phyloP scores from a whole-genome alignment of 2,113 vertebrate species.

The Syrrhaptes paradoxus region DNA sequence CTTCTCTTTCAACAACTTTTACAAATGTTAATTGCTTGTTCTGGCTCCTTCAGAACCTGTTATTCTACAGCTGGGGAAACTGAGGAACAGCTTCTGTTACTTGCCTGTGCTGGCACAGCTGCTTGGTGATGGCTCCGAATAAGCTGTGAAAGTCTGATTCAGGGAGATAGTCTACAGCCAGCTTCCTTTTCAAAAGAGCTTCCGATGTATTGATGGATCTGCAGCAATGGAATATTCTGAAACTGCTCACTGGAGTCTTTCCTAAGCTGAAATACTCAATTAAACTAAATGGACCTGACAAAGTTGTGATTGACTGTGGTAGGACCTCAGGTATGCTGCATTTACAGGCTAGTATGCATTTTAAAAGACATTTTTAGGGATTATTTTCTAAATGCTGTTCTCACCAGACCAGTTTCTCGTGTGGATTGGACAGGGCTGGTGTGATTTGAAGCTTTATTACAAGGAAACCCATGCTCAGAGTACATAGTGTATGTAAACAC shows the following conservation, averaged over 20 bases:
- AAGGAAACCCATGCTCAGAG: not conserved
- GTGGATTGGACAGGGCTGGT: not conserved
- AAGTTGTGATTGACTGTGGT: not conserved
- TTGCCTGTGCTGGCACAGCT: not conserved
- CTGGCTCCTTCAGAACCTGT: not conserved
- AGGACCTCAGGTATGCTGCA: not conserved
- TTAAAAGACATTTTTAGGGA: not conserved
- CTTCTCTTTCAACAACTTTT: conserved; percentile 24
- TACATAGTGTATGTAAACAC: not conserved
- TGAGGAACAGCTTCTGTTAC: conserved; percentile 5
- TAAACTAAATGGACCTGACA: not conserved
- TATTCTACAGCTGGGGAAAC: conserved; percentile 11
- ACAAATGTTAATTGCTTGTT: conserved; percentile 33
- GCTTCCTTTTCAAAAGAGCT: not conserved
- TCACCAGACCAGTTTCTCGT: not conserved
- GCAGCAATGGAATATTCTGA: not conserved
- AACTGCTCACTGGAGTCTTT: not conserved
- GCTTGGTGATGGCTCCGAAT: not conserved
- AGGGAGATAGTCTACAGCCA: not conserved
- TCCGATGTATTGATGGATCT: not conserved
- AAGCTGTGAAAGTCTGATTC: not conserved
- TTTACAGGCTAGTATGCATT: not conserved
- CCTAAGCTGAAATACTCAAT: not conserved
- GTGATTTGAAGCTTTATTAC: not conserved
- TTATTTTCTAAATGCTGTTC: not conserved